These are phyloP conservation scores for Druceiella hillmani DNA, from an alignment of 2,888 invertebrate species.

Conservation along the genomic window DNA sequence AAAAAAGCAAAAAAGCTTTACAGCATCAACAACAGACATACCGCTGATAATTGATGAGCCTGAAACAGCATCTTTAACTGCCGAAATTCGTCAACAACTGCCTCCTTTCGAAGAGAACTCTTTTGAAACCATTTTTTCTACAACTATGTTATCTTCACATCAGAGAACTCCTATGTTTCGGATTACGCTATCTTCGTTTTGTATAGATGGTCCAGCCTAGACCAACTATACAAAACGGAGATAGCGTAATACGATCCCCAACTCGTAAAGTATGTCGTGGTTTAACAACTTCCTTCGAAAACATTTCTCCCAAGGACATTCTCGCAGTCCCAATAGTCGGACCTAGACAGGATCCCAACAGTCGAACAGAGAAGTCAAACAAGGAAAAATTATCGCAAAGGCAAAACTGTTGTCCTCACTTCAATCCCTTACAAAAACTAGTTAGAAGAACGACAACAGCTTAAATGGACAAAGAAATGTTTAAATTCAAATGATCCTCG, in stretches of 20 bases:
- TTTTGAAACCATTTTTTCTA: no score
- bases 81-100: no score
- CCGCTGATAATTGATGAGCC: no score
- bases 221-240: slow-evolving; percentile 4
- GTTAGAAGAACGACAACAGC: slow-evolving; percentile 20
- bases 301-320: slow-evolving; percentile 20
- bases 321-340: no score
- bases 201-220: slow-evolving; percentile 7
- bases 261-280: slow-evolving; percentile 14
- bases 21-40: no score
- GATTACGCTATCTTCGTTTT: no score
- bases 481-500: slow-evolving; percentile 18
- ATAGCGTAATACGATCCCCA: slow-evolving; percentile 9
- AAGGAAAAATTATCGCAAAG: slow-evolving; percentile 23
- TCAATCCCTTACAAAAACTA: slow-evolving; percentile 25
- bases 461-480: slow-evolving; percentile 20
- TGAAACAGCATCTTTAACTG: no score
- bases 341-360: slow-evolving; percentile 20
- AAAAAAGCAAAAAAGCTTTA: no score
- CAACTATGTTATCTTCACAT: no score
- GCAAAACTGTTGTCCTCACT: slow-evolving; percentile 24
- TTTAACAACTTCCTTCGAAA: slow-evolving; percentile 13
- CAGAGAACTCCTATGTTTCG: slow-evolving; percentile 8
- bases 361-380: slow-evolving; percentile 18
- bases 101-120: slow-evolving; percentile 4